phyloP scores from a whole-genome alignment of 2,888 invertebrate species.

The Apodemia zela region DNA sequence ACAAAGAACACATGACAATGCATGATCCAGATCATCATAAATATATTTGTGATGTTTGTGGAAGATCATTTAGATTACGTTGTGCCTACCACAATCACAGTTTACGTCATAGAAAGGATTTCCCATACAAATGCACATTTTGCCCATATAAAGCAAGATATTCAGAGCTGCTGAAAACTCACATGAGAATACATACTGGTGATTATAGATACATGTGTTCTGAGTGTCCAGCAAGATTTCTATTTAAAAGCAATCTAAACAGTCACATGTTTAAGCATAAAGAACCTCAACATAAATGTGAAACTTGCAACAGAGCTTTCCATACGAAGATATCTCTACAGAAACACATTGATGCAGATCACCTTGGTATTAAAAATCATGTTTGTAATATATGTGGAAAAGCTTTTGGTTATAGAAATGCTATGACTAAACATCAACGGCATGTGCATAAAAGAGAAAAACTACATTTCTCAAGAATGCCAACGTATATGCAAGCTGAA shows the following conservation, averaged over 20 bases:
- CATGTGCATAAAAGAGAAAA: slow-evolving; percentile 52
- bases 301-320: slow-evolving; percentile 46
- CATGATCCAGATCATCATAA: slow-evolving; percentile 44
- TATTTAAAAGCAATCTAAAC: slow-evolving; percentile 49
- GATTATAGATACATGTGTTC: slow-evolving; percentile 50
- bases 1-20: slow-evolving; percentile 43
- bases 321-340: slow-evolving; percentile 44
- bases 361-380: slow-evolving; percentile 50
- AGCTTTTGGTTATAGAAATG: slow-evolving; percentile 51
- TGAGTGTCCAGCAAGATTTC: slow-evolving; percentile 46
- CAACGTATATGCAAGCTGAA: slow-evolving; percentile 55
- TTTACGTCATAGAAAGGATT: slow-evolving; percentile 41
- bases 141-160: slow-evolving; percentile 46
- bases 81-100: slow-evolving; percentile 47
- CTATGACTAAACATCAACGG: slow-evolving; percentile 50
- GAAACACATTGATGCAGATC: slow-evolving; percentile 47
- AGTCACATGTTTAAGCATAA: slow-evolving; percentile 46
- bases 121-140: slow-evolving; percentile 41
- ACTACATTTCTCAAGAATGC: slow-evolving; percentile 47
- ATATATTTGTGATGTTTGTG: slow-evolving; percentile 46
- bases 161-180: slow-evolving; percentile 41
- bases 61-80: slow-evolving; percentile 43
- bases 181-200: slow-evolving; percentile 43
- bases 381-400: slow-evolving; percentile 49
- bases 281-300: slow-evolving; percentile 47